Evolutionary conservation across 2,113 vertebrate genomes (phyloP).

Genomic region (Prochilodus magdalenae): DNA sequence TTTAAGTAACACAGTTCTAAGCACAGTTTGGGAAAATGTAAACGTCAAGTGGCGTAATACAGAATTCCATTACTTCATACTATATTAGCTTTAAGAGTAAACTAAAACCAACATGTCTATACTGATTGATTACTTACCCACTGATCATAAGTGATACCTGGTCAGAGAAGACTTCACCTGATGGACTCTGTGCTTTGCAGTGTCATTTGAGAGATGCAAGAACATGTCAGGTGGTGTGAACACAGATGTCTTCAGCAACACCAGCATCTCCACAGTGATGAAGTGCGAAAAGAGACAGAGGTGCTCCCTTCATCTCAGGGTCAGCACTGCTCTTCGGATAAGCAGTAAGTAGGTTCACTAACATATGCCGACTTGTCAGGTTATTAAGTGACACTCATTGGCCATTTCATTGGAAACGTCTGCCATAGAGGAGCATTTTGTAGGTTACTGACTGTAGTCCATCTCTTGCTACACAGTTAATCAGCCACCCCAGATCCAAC

Average conservation of each 20-base stretch:
- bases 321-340: slow-evolving; percentile 72
- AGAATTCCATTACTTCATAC: no score
- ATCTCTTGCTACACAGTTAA: no score
- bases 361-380: not conserved
- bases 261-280: slow-evolving; percentile 84
- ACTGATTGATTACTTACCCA: no score
- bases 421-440: no score
- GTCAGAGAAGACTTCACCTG: not conserved
- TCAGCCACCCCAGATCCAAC: no score
- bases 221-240: slow-evolving; percentile 57
- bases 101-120: no score
- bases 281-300: slow-evolving; percentile 71
- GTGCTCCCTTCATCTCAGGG: slow-evolving; percentile 80
- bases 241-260: slow-evolving; percentile 68
- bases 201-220: slow-evolving; percentile 69
- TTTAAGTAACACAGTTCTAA: no score
- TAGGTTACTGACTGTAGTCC: no score
- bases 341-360: slow-evolving; percentile 70
- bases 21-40: no score
- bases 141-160: not conserved
- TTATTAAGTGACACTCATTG: not conserved
- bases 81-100: no score
- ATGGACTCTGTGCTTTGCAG: slow-evolving; percentile 42
- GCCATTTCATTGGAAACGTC: no score
- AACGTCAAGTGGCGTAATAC: no score